These are phyloP conservation scores for Etheostoma spectabile DNA, from an alignment of 2,113 vertebrate genomes.

Conservation along the genomic window DNA sequence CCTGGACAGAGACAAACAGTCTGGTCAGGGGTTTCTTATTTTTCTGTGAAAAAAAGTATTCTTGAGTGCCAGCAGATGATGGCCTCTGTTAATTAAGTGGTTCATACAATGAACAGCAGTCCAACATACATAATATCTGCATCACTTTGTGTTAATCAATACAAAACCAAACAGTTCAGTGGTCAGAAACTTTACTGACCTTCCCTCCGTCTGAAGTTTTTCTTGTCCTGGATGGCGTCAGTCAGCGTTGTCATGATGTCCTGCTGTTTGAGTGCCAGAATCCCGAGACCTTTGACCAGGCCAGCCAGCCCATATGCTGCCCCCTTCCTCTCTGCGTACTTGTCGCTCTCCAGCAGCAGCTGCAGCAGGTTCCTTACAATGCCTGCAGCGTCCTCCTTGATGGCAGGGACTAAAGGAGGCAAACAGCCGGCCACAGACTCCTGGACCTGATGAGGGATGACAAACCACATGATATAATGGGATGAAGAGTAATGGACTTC, in stretches of 20 bases:
- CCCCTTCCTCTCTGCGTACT: constrained; percentile 96
- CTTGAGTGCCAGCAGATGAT: background rate
- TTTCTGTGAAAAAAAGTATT: background rate
- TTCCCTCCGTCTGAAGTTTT: constrained; percentile 96
- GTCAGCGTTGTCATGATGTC: constrained; percentile 97
- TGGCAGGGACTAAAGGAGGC: constrained; percentile 95
- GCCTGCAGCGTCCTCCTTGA: constrained; percentile 95
- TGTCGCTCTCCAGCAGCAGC: constrained; percentile 96
- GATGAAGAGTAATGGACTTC: background rate
- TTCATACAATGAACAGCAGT: background rate
- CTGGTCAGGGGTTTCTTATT: background rate
- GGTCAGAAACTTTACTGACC: constrained; percentile 80
- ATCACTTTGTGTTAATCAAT: background rate
- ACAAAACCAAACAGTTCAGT: background rate
- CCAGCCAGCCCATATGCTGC: constrained; percentile 96
- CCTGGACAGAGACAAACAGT: constrained; percentile 79
- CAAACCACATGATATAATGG: background rate
- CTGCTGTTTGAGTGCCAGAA: constrained; percentile 97
- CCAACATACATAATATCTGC: background rate
- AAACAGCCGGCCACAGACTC: constrained; percentile 96
- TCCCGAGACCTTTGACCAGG: constrained; percentile 96
- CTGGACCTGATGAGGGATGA: constrained; percentile 88
- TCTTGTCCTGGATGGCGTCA: constrained; percentile 98
- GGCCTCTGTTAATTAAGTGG: too few species aligned
- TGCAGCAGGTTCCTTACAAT: constrained; percentile 96